A percentile compares a stretch with the other conserved stretches of the same genome.
These are phyloP conservation scores for Anabacerthia variegaticeps DNA, from an alignment of 2,797 vertebrate species.

Conservation along the genomic window DNA sequence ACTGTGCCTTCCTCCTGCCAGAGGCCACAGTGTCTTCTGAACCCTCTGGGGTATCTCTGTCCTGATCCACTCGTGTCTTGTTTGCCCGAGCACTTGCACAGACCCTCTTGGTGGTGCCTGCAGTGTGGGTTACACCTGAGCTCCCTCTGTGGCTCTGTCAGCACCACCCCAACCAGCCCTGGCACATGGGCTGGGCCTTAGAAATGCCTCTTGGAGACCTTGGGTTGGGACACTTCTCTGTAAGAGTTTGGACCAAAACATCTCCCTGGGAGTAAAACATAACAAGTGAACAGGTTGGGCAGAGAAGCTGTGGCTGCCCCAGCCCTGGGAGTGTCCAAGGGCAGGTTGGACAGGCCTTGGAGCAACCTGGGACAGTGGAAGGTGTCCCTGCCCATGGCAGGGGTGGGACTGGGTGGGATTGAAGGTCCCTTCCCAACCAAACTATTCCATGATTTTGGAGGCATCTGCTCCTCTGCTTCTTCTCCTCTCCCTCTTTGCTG, in stretches of 20 bases:
- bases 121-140: not conserved
- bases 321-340: not conserved
- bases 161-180: not conserved
- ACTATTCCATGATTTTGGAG: not conserved
- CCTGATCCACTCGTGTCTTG: fast-evolving
- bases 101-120: not conserved
- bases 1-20: not conserved
- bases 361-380: not conserved
- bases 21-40: not conserved
- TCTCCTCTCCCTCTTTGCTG: not conserved
- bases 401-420: not conserved
- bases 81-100: not conserved
- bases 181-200: not conserved
- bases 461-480: not conserved
- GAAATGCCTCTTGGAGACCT: not conserved
- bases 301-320: not conserved
- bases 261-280: not conserved
- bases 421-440: not conserved
- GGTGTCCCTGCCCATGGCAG: not conserved
- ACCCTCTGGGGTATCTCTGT: not conserved
- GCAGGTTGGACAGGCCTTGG: not conserved
- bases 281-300: not conserved
- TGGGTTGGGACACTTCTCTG: not conserved
- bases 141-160: not conserved
- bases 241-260: not conserved